Conservation (phyloP, 1,140 invertebrate species). For the Vanessa tameamea region DNA sequence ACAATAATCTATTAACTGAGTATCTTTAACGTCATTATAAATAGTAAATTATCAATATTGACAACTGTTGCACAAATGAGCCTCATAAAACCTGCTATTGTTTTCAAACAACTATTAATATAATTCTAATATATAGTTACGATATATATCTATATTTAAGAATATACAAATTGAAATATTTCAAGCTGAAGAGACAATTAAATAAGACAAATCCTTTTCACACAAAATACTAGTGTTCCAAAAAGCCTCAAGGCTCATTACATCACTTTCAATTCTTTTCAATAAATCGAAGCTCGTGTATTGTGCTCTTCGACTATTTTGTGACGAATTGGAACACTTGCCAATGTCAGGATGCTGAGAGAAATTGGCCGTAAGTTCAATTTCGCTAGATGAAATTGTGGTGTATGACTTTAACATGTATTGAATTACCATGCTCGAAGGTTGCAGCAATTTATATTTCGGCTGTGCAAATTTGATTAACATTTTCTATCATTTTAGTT, state of each 20-base stretch:
- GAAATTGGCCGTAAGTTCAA: conserved; percentile 36
- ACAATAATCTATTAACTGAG: too few relatives aligned
- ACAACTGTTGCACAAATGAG: too few relatives aligned
- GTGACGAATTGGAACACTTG: conserved; percentile 41
- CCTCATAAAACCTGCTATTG: too few relatives aligned
- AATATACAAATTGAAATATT: not conserved
- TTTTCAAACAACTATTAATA: too few relatives aligned
- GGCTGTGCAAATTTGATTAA: not conserved
- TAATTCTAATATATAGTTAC: too few relatives aligned
- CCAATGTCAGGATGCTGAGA: conserved; percentile 23
- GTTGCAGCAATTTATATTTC: not conserved
- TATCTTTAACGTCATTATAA: too few relatives aligned
- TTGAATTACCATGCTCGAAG: conserved; percentile 9
- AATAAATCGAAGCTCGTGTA: conserved; percentile 30
- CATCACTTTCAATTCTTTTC: conserved; percentile 33
- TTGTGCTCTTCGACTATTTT: conserved; percentile 33
- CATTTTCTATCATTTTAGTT: not conserved
- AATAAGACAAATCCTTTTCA: not conserved
- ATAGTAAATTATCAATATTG: too few relatives aligned
- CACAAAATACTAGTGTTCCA: conserved; percentile 1
- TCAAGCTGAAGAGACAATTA: not conserved
- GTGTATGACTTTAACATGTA: conserved; percentile 14
- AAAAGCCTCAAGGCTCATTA: conserved; percentile 24
- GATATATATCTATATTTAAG: not conserved
- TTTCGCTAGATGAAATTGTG: conserved; percentile 32